Evolutionary conservation across 2,113 vertebrate genomes (phyloP).

Genomic region (Recurvirostra avosetta): DNA sequence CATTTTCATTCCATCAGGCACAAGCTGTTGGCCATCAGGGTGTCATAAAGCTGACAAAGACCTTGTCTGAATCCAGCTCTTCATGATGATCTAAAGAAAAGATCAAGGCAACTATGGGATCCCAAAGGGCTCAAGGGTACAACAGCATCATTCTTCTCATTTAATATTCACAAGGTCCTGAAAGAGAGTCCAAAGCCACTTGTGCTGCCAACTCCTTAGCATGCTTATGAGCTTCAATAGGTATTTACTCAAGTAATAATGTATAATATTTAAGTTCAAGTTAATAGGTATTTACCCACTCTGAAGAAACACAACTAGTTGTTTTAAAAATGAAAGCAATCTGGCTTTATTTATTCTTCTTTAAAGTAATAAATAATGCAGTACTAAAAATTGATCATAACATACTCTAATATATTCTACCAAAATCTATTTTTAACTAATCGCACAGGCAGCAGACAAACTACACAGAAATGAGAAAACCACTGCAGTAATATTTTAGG

Average conservation of each 20-base stretch:
- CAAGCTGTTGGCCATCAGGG: not conserved
- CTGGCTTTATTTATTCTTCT: constrained; percentile 31
- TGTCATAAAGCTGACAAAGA: not conserved
- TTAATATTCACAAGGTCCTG: not conserved
- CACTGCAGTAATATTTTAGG: not conserved
- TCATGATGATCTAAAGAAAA: not conserved
- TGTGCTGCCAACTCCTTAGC: not conserved
- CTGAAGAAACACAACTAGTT: not conserved
- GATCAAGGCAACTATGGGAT: not conserved
- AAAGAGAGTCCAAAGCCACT: not conserved
- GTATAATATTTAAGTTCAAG: not conserved
- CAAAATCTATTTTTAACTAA: constrained; percentile 23
- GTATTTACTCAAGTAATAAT: constrained; percentile 27
- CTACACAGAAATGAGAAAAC: not conserved
- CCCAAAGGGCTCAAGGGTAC: not conserved
- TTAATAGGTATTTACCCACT: constrained; percentile 18
- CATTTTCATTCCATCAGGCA: not conserved
- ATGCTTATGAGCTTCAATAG: not conserved
- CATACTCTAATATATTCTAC: not conserved
- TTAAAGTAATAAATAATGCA: constrained; percentile 49
- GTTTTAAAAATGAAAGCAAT: constrained; percentile 20
- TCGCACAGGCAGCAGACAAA: not conserved
- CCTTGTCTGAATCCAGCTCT: not conserved
- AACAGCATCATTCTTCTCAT: not conserved
- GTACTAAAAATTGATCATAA: constrained; percentile 21